These are phyloP conservation scores for Macrochelys suwanniensis DNA, from an alignment of 2,797 vertebrate species.

Conservation along the genomic window DNA sequence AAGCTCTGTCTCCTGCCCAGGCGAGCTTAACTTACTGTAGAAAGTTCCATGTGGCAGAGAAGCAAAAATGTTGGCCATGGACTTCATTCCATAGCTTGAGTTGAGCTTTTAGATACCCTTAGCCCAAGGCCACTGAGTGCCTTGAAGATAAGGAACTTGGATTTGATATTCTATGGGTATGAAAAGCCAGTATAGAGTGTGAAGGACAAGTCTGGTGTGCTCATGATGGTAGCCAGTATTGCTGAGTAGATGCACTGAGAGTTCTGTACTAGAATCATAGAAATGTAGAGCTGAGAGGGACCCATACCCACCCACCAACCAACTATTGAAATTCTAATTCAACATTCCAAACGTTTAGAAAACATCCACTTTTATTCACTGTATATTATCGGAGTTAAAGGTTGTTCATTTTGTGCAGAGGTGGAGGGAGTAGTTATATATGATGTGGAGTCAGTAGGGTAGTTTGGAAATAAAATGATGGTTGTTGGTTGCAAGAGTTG, in stretches of 20 bases:
- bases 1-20: neutral
- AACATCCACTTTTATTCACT: neutral
- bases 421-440: neutral
- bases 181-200: neutral
- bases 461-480: neutral
- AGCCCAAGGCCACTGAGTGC: neutral
- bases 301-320: neutral
- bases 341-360: accelerated
- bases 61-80: neutral
- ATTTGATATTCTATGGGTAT: neutral
- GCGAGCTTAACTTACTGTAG: neutral
- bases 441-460: neutral
- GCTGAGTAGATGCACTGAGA: neutral
- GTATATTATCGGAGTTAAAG: neutral
- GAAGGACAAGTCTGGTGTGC: neutral
- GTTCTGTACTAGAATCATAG: neutral
- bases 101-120: neutral
- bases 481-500: neutral
- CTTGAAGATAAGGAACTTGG: neutral
- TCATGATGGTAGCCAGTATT: neutral
- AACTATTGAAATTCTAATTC: neutral
- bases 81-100: neutral
- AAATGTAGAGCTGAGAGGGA: too few species aligned
- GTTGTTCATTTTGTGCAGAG: neutral
- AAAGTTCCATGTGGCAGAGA: neutral